Conservation (phyloP, 2,888 invertebrate species). For the Yponomeuta evonymella region DNA sequence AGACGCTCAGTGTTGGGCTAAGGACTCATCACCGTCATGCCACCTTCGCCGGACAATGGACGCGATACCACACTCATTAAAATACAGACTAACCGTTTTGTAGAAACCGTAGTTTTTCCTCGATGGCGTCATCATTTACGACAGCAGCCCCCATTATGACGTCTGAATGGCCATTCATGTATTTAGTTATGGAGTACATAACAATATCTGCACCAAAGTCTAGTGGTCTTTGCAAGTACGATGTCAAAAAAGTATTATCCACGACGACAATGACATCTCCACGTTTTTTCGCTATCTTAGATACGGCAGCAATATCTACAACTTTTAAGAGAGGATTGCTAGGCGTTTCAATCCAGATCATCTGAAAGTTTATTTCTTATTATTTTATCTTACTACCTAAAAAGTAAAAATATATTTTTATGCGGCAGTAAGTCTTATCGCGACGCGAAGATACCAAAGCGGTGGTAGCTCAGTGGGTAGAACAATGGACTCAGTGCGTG, state of each 20-base stretch:
- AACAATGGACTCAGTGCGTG: no score
- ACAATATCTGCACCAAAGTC: constrained; percentile 93
- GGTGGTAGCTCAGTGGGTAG: no score
- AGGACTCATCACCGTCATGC: no score
- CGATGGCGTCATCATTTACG: constrained; percentile 83
- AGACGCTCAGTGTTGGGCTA: no score
- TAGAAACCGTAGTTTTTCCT: constrained; percentile 84
- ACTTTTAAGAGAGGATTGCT: constrained; percentile 96
- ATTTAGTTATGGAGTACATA: constrained; percentile 96
- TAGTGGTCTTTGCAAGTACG: constrained; percentile 93
- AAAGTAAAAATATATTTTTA: background rate
- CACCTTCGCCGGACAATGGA: no score
- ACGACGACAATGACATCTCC: constrained; percentile 82
- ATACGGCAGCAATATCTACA: constrained; percentile 86
- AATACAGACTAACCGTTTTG: constrained; percentile 83
- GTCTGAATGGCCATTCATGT: constrained; percentile 99
- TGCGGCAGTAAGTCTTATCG: background rate
- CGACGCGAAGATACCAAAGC: no score
- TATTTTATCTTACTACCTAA: no score
- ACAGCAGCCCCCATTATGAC: constrained; percentile 96
- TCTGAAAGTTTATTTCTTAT: constrained; percentile 52
- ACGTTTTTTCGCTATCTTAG: constrained; percentile 75
- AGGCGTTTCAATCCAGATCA: constrained; percentile 96
- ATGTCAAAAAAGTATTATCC: constrained; percentile 95
- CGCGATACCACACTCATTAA: background rate